Conservation (phyloP, 2,888 invertebrate genomes). For the Norana najaformis region DNA sequence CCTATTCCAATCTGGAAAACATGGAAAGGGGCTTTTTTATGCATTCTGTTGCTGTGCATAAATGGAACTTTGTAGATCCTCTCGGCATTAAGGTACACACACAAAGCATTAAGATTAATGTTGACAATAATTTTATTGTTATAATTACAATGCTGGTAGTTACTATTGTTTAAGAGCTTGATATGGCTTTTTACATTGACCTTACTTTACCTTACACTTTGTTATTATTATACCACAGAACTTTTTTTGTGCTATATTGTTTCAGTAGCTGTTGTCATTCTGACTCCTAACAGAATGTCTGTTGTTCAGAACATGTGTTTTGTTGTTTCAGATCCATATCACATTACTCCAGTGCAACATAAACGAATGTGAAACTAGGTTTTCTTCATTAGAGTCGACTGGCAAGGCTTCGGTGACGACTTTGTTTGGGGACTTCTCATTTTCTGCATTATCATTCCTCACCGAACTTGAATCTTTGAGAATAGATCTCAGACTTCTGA, state of each 20-base stretch:
- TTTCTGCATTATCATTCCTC: constrained; percentile 14
- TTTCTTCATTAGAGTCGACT: constrained; percentile 14
- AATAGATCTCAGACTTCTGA: constrained; percentile 8
- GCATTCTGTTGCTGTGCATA: too few relatives aligned
- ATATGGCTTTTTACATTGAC: too few relatives aligned
- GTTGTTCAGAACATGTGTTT: neutral
- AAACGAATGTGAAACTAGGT: constrained; percentile 18
- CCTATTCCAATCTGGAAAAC: too few relatives aligned
- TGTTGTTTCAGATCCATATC: constrained; percentile 23
- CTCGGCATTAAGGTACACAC: too few relatives aligned
- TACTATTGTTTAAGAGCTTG: too few relatives aligned
- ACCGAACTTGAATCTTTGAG: neutral
- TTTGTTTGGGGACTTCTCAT: neutral
- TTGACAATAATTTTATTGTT: too few relatives aligned
- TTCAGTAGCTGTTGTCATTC: too few relatives aligned
- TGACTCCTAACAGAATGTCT: too few relatives aligned
- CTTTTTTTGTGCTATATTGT: neutral
- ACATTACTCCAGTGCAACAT: constrained; percentile 18
- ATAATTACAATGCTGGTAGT: too few relatives aligned
- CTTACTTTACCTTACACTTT: neutral
- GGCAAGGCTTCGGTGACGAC: neutral
- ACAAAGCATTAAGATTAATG: too few relatives aligned
- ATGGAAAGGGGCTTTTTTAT: too few relatives aligned
- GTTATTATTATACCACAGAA: neutral
- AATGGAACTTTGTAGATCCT: too few relatives aligned